Evolutionary conservation across 2,113 vertebrate genomes (phyloP).

Genomic region (Tamias sibiricus): DNA sequence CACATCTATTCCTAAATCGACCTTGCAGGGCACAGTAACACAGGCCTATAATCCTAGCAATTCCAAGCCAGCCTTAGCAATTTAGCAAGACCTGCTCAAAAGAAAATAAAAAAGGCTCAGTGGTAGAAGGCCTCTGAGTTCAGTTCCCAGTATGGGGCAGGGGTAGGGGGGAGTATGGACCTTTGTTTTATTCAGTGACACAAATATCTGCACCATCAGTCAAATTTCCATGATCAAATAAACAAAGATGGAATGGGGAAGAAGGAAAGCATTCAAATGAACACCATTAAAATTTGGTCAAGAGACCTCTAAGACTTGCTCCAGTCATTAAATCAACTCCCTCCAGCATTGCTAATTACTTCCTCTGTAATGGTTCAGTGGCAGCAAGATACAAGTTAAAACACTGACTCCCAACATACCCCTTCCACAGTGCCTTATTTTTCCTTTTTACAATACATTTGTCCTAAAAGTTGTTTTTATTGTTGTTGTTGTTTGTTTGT

Average conservation of each 20-base stretch:
- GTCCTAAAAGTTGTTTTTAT: not conserved
- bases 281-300: not conserved
- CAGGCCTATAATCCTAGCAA: too few species aligned
- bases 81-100: too few species aligned
- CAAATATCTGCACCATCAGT: not conserved
- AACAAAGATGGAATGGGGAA: not conserved
- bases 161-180: not conserved
- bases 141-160: too few species aligned
- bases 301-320: not conserved
- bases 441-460: not conserved
- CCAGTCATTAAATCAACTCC: not conserved
- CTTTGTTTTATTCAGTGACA: constrained; percentile 5
- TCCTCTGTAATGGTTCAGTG: not conserved
- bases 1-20: too few species aligned
- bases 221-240: not conserved
- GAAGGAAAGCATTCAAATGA: not conserved
- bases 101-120: too few species aligned
- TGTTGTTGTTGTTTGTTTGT: too few species aligned
- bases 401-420: not conserved
- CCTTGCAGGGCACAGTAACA: too few species aligned
- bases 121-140: too few species aligned
- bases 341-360: not conserved
- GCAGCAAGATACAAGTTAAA: not conserved
- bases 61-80: too few species aligned
- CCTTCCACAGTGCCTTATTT: not conserved